phyloP scores from a whole-genome alignment of 1,140 invertebrate genomes.

The Stratiolaelaps scimitus region DNA sequence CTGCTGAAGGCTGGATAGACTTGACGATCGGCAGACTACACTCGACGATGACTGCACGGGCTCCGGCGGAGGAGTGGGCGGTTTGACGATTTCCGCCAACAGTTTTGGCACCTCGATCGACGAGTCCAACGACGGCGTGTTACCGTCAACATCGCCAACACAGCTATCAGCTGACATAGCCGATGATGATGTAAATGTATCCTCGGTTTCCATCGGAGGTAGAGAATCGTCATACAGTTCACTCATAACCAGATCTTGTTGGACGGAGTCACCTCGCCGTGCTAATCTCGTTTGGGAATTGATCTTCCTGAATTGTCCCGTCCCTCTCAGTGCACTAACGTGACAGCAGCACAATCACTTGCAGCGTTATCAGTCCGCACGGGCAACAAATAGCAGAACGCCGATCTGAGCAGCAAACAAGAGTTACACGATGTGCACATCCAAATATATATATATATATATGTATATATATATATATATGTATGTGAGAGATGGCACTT shows the following conservation, averaged over 20 bases:
- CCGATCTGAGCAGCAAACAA: too few relatives aligned
- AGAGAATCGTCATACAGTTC: slow-evolving; percentile 7
- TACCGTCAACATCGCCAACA: background rate
- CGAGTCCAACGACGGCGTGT: background rate
- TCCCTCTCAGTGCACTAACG: too few relatives aligned
- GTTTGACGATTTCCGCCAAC: slow-evolving; percentile 13
- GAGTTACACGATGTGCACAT: too few relatives aligned
- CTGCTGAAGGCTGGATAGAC: background rate
- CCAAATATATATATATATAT: too few relatives aligned
- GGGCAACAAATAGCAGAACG: too few relatives aligned
- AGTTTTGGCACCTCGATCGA: slow-evolving; percentile 1
- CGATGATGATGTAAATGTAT: background rate
- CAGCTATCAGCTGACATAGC: background rate
- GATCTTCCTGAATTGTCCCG: too few relatives aligned
- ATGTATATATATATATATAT: too few relatives aligned
- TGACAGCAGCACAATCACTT: too few relatives aligned
- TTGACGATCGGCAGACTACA: background rate
- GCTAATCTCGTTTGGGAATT: too few relatives aligned
- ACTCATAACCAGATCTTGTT: background rate
- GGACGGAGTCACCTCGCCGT: too few relatives aligned
- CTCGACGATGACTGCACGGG: background rate
- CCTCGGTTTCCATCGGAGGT: slow-evolving; percentile 15
- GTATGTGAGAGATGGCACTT: too few relatives aligned
- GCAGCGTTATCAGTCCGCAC: too few relatives aligned
- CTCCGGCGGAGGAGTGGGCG: slow-evolving; percentile 24